phyloP scores from a whole-genome alignment of 2,888 invertebrate genomes.

The Camptogramma bilineatum region DNA sequence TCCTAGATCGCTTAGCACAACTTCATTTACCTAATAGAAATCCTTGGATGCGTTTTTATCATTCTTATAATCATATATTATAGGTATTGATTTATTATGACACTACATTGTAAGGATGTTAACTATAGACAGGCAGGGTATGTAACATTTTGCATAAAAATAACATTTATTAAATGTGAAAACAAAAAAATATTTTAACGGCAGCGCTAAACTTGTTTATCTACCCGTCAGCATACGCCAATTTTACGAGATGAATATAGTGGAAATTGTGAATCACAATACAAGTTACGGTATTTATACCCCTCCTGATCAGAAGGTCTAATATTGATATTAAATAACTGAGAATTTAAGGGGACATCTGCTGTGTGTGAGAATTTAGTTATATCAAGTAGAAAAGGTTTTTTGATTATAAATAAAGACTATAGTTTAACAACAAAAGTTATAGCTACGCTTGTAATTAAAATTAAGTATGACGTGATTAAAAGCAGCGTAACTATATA shows the following conservation, averaged over 20 bases:
- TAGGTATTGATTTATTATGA: no score
- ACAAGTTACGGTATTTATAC: not conserved
- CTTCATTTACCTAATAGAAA: no score
- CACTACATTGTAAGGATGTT: not conserved
- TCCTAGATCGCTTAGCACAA: no score
- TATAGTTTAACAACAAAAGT: no score
- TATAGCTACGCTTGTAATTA: no score
- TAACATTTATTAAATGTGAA: not conserved
- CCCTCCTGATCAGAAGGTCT: no score
- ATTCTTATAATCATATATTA: not conserved
- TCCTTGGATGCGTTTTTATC: not conserved
- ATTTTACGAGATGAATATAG: not conserved
- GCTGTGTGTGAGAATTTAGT: no score
- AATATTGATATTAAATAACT: no score
- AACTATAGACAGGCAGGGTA: not conserved
- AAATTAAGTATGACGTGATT: not conserved
- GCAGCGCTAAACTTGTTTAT: not conserved
- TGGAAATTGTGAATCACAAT: not conserved
- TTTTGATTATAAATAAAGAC: no score
- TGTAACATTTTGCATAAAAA: not conserved
- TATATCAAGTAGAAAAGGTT: no score
- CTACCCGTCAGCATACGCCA: slow-evolving; percentile 1
- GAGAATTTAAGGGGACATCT: no score
- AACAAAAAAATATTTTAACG: slow-evolving; percentile 1
- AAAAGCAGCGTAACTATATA: not conserved